Percentiles rank a stretch among this genome's conserved stretches.
Evolutionary conservation across 2,113 vertebrate species (phyloP).

Genomic region (Nothoprocta perdicaria): DNA sequence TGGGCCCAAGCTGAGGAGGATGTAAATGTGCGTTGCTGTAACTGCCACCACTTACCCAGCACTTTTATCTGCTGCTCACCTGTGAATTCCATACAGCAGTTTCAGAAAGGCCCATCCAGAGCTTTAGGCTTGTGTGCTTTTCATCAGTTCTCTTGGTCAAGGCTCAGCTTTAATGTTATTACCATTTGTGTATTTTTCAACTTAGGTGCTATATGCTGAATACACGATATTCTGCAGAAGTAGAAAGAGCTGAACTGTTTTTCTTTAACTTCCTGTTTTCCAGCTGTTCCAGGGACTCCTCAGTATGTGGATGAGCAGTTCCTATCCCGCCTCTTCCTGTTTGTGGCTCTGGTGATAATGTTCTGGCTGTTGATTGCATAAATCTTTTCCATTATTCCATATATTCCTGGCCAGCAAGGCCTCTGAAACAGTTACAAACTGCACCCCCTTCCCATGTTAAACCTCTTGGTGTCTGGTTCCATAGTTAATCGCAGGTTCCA

Average conservation of each 20-base stretch:
- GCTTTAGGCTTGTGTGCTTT: neutral
- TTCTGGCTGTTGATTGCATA: constrained; percentile 98
- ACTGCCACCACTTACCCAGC: neutral
- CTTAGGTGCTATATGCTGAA: neutral
- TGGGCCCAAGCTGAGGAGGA: neutral
- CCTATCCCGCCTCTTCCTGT: constrained; percentile 97
- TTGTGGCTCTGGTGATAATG: constrained; percentile 97
- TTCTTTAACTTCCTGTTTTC: constrained; percentile 52
- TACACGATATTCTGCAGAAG: neutral
- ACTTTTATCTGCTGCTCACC: neutral
- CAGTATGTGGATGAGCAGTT: constrained; percentile 97
- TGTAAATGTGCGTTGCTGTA: neutral
- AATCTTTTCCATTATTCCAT: constrained; percentile 56
- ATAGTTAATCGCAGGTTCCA: constrained; percentile 51
- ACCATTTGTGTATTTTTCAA: neutral
- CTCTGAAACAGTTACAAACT: constrained; percentile 64
- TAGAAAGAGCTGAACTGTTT: constrained; percentile 41
- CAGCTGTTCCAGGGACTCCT: constrained; percentile 95
- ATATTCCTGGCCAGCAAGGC: constrained; percentile 22
- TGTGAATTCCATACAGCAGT: neutral
- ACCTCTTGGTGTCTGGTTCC: constrained; percentile 68
- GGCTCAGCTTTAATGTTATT: neutral
- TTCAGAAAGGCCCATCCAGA: neutral
- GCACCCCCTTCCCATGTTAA: constrained; percentile 56
- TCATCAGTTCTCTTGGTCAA: neutral